A percentile compares a stretch with the other conserved stretches of the same genome.
Evolutionary conservation across 2,888 invertebrate species (phyloP).

Genomic region (Volucella zonaria): DNA sequence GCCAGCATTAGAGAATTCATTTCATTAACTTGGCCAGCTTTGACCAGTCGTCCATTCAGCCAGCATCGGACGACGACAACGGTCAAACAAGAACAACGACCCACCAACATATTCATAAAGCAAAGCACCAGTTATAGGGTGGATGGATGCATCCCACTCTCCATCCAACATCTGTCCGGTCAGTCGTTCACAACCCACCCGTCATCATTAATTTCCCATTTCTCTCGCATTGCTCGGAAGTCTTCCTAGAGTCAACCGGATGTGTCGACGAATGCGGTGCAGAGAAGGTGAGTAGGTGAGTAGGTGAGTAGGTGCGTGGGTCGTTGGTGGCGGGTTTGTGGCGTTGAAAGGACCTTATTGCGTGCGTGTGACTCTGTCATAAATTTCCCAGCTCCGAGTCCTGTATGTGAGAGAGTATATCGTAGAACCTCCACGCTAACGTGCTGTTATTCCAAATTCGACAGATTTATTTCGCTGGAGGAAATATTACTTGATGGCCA

Average conservation of each 20-base stretch:
- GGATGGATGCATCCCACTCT: background rate
- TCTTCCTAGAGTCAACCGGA: background rate
- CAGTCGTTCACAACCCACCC: constrained; percentile 22
- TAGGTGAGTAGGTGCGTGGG: background rate
- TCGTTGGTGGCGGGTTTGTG: background rate
- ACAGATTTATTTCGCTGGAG: constrained; percentile 65
- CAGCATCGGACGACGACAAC: background rate
- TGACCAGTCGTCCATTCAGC: constrained; percentile 8
- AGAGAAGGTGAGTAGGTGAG: background rate
- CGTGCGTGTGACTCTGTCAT: constrained; percentile 57
- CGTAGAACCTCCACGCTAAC: background rate
- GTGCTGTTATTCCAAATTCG: constrained; percentile 56
- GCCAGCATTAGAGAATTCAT: constrained; percentile 48
- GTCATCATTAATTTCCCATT: constrained; percentile 66
- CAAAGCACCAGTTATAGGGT: background rate
- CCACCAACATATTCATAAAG: constrained; percentile 37
- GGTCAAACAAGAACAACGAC: background rate
- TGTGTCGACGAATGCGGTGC: no score
- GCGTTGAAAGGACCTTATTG: constrained; percentile 11
- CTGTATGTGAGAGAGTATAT: constrained; percentile 5
- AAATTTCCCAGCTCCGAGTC: constrained; percentile 49
- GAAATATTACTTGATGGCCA: constrained; percentile 67
- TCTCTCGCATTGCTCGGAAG: constrained; percentile 12
- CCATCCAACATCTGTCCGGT: background rate
- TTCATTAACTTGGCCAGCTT: constrained; percentile 44